Evolutionary conservation across 2,888 invertebrate genomes (phyloP), one percentile per base, ranked within the genome.

Genomic region (Zootermopsis nevadensis): DNA sequence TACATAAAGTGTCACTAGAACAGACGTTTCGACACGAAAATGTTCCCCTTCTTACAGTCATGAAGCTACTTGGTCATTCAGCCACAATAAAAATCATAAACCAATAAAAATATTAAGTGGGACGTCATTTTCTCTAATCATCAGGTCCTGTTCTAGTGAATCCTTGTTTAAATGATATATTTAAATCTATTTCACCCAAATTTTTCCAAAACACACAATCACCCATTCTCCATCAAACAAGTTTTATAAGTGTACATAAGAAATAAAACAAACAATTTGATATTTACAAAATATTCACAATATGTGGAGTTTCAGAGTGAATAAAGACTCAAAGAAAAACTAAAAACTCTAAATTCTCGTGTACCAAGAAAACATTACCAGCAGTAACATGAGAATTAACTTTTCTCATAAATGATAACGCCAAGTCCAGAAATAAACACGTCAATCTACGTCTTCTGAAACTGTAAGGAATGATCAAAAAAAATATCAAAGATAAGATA

Each of bases 261-360:
- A 60, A 60, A n/a, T 27, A 60, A 60, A 15, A 7, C 60, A 60
- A 60, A 27, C 48, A 48, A 27, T 27, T 60, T 60, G n/a, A 60
- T 60, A 60, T 60, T 60, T 60, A 60, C 60, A 60, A 60, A 60
- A n/a, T 60, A 27, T 60, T 60, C 60, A 60, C 60, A 27, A 60
- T 60, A 60, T 27, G 27, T 27, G n/a, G n/a, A 0, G n/a, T 8
- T 27, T 27, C 12, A 7, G n/a, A 60, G 60, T 27, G 60, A 6
- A 7, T 10, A 4, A 60, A 1, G 27, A 60, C n/a, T 10, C 10
- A 6, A 60, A n/a, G n/a, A n/a, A 60, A 60, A 60, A 8, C 27
- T 15, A n/a, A 60, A 60, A 60, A 60, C 60, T 27, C 60, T n/a
- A 60, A 60, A 7, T 60, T 60, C 15, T n/a, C 2, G n/a, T 60